Conservation (phyloP, 1,140 invertebrate genomes). For the Pissodes strobi region DNA sequence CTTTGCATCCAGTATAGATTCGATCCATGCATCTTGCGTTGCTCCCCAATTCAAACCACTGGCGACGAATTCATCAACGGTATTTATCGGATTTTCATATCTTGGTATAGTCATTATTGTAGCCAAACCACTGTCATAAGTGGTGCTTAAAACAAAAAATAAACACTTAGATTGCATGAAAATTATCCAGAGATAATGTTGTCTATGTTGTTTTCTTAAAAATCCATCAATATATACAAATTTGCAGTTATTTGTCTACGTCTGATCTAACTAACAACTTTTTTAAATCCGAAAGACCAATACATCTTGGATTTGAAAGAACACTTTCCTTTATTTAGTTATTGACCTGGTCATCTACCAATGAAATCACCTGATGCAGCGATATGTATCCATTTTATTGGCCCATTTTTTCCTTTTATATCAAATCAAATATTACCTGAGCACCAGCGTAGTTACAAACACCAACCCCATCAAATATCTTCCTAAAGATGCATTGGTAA, state of each 20-base stretch:
- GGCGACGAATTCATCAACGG: conserved; percentile 37
- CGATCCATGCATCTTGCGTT: conserved; percentile 44
- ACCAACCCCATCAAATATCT: conserved; percentile 48
- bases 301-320: too few species aligned
- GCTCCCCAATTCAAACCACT: conserved; percentile 41
- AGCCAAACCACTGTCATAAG: conserved; percentile 61
- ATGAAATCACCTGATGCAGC: too few species aligned
- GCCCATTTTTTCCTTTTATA: too few species aligned
- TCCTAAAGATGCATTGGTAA: conserved; percentile 9
- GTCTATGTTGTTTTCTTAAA: neutral
- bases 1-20: conserved; percentile 38
- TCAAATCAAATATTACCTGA: conserved; percentile 44
- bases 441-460: conserved; percentile 57
- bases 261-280: too few species aligned
- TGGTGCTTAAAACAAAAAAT: conserved; percentile 12
- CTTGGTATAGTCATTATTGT: conserved; percentile 62
- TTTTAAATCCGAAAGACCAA: too few species aligned
- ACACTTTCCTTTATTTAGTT: too few species aligned
- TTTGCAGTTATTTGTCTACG: too few species aligned
- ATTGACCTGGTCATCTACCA: too few species aligned
- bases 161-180: neutral
- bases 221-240: too few species aligned
- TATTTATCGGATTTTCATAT: conserved; percentile 42
- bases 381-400: too few species aligned
- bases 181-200: neutral